These are phyloP conservation scores for Heteromyza rotundicornis DNA, from an alignment of 2,888 invertebrate genomes.

Conservation along the genomic window DNA sequence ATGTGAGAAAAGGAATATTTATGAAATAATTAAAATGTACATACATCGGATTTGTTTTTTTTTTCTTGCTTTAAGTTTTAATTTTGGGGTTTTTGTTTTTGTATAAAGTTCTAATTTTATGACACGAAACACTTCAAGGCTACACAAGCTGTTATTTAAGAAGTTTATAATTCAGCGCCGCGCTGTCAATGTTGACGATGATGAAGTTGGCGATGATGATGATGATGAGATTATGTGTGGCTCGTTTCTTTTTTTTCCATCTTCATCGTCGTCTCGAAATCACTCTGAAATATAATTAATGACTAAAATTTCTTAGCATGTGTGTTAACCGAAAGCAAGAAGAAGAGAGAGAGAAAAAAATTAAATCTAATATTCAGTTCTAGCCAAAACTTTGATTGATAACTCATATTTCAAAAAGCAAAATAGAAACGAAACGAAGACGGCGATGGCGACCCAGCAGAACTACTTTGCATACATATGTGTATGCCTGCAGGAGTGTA, in stretches of 20 bases:
- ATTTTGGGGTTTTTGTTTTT: no score
- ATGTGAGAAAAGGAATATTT: no score
- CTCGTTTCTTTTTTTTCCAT: background rate
- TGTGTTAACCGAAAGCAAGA: background rate
- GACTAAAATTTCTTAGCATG: slow-evolving; percentile 34
- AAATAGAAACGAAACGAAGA: slow-evolving; percentile 22
- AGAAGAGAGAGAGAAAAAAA: slow-evolving; percentile 25
- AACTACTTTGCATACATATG: background rate
- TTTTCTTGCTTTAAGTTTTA: no score
- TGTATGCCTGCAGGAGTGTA: background rate
- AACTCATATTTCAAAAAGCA: slow-evolving; percentile 38
- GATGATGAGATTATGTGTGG: background rate
- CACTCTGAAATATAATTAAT: slow-evolving; percentile 45
- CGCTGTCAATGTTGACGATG: no score
- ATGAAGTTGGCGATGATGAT: background rate
- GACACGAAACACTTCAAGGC: background rate
- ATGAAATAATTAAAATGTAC: no score
- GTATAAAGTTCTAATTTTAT: background rate
- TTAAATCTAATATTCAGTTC: slow-evolving; percentile 32
- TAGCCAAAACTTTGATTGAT: slow-evolving; percentile 43
- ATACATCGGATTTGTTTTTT: no score
- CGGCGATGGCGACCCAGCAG: background rate
- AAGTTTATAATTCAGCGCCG: no score
- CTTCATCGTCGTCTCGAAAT: no score
- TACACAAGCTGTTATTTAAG: background rate